Percentiles rank a stretch among this genome's conserved stretches.
phyloP scores from a whole-genome alignment of 2,888 invertebrate genomes.

The Agrenia bidenticulata region DNA sequence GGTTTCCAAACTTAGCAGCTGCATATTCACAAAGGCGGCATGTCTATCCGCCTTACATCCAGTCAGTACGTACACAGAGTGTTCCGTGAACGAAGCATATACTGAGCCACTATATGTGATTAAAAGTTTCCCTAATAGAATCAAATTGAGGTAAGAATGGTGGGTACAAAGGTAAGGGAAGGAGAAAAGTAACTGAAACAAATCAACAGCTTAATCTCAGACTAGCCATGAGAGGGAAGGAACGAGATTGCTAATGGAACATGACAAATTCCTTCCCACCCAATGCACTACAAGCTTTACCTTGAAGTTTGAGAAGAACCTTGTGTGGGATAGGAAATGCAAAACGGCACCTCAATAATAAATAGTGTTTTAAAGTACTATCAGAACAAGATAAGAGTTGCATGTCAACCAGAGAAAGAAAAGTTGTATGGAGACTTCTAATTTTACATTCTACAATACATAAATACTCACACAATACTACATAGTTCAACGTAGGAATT shows the following conservation, averaged over 20 bases:
- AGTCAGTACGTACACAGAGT: neutral
- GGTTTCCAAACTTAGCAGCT: slow-evolving; percentile 21
- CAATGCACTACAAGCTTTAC: slow-evolving; percentile 1
- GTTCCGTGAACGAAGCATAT: neutral
- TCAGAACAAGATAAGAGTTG: too few species aligned
- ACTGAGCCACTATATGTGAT: neutral
- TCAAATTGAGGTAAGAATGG: neutral
- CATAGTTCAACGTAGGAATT: too few species aligned
- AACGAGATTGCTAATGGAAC: slow-evolving; percentile 12
- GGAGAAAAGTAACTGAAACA: slow-evolving; percentile 13
- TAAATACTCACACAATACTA: too few species aligned
- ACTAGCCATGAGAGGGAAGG: neutral
- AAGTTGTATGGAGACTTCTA: too few species aligned
- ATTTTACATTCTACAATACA: too few species aligned
- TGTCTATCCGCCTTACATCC: neutral
- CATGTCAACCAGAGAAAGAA: too few species aligned
- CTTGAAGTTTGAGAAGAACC: neutral
- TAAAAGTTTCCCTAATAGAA: neutral
- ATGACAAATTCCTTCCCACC: slow-evolving; percentile 19
- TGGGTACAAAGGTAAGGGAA: neutral
- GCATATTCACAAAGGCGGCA: neutral
- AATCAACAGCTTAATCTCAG: slow-evolving; percentile 19
- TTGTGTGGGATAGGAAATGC: neutral
- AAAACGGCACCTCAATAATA: neutral
- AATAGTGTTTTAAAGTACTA: neutral